Conservation (phyloP, 1,140 invertebrate species). For the Trigoniulus corallinus region DNA sequence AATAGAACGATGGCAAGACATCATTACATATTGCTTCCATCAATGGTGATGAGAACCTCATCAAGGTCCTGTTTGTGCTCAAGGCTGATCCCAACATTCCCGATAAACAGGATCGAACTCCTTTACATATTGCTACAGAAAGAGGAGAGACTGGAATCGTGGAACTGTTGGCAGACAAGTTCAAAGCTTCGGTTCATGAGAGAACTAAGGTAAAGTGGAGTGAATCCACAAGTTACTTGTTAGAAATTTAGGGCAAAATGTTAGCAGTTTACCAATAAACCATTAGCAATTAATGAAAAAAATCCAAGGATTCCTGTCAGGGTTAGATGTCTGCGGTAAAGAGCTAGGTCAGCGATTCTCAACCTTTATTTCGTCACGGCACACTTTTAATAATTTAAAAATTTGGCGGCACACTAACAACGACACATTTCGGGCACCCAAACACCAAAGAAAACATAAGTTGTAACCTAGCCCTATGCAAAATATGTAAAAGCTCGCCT, state of each 20-base stretch:
- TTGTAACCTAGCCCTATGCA: no score
- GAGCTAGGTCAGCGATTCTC: no score
- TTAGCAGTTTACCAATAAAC: background rate
- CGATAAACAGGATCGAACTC: constrained; percentile 79
- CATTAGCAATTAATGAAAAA: background rate
- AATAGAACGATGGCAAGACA: constrained; percentile 72
- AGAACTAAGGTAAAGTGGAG: constrained; percentile 49
- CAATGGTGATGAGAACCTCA: constrained; percentile 79
- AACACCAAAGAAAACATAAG: no score
- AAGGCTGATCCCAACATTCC: constrained; percentile 81
- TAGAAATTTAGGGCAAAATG: background rate
- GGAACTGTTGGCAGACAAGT: constrained; percentile 91
- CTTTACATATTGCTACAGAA: constrained; percentile 93
- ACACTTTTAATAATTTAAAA: no score
- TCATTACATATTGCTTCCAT: constrained; percentile 86
- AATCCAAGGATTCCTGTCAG: constrained; percentile 2
- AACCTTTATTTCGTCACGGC: no score
- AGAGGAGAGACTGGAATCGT: constrained; percentile 89
- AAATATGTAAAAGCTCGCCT: no score
- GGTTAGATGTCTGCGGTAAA: no score
- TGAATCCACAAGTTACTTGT: background rate
- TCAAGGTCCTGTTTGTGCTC: constrained; percentile 89
- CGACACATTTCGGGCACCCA: no score
- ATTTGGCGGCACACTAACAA: no score
- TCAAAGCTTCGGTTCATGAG: constrained; percentile 86